Percentiles rank a stretch among this genome's conserved stretches.
These are phyloP conservation scores for Strix aluco DNA, from an alignment of 2,113 vertebrate genomes.

Conservation along the genomic window DNA sequence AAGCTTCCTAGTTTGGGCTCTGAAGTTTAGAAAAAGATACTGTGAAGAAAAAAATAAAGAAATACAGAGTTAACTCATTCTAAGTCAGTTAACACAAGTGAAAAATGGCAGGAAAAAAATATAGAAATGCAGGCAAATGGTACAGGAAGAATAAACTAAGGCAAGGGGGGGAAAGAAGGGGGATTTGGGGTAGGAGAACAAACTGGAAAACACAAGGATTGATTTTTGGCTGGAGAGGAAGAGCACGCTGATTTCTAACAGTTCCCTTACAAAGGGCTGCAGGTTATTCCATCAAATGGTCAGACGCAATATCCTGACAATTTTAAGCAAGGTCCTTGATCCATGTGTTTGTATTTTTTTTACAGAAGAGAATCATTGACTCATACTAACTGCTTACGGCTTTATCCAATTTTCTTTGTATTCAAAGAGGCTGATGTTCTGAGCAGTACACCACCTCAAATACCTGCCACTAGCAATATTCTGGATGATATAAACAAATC, in stretches of 20 bases:
- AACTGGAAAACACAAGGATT: not conserved
- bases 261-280: not conserved
- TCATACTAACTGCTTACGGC: not conserved
- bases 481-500: not conserved
- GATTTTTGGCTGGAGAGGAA: not conserved
- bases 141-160: not conserved
- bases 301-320: not conserved
- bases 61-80: not conserved
- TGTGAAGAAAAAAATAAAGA: not conserved
- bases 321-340: not conserved
- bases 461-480: slow-evolving; percentile 28
- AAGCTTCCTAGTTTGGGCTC: not conserved
- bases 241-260: not conserved
- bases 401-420: slow-evolving; percentile 19
- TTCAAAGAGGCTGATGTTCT: not conserved
- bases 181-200: not conserved
- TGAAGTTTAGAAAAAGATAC: not conserved
- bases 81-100: not conserved
- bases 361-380: not conserved
- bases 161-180: not conserved
- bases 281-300: not conserved
- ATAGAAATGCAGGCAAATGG: not conserved
- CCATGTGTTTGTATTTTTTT: not conserved
- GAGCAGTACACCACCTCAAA: not conserved
- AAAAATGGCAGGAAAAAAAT: not conserved